phyloP scores from a whole-genome alignment of 2,888 invertebrate genomes.

The Tenodera sinensis region DNA sequence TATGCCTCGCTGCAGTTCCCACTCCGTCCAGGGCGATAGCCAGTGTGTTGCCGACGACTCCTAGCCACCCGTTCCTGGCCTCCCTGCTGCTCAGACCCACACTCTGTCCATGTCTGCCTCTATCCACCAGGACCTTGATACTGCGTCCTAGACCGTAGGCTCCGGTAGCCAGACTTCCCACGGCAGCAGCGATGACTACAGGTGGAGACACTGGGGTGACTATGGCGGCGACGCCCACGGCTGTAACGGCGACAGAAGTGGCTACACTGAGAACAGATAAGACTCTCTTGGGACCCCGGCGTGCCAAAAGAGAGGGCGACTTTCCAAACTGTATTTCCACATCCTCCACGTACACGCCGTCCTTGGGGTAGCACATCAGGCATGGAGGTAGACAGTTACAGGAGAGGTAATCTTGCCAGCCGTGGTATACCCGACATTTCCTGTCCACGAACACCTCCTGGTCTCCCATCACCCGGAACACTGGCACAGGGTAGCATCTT shows the following conservation, averaged over 20 bases:
- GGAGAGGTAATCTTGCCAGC: conserved; percentile 7
- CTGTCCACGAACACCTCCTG: neutral
- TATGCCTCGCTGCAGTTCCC: neutral
- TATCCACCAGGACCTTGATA: conserved; percentile 1
- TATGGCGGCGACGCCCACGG: conserved; percentile 9
- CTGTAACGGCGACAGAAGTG: neutral
- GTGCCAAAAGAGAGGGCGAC: neutral
- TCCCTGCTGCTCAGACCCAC: conserved; percentile 10
- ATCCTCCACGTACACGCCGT: conserved; percentile 11
- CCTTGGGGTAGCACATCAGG: conserved; percentile 10
- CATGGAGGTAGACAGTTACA: conserved; percentile 10
- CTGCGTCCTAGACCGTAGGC: neutral
- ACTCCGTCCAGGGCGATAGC: neutral
- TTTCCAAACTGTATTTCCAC: neutral
- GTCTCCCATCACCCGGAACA: neutral
- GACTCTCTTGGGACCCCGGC: neutral
- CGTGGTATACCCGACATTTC: conserved; percentile 9
- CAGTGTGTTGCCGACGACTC: neutral
- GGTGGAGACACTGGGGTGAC: conserved; percentile 6
- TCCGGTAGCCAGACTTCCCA: conserved; percentile 9
- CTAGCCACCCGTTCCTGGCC: neutral
- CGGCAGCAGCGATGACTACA: neutral
- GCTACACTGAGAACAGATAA: conserved; percentile 4
- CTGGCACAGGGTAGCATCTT: neutral
- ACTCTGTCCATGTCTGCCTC: conserved; percentile 14